Percentiles rank a stretch among this genome's conserved stretches.
Conservation (phyloP, 2,797 vertebrate species). For the Rhodeus uyekii region DNA sequence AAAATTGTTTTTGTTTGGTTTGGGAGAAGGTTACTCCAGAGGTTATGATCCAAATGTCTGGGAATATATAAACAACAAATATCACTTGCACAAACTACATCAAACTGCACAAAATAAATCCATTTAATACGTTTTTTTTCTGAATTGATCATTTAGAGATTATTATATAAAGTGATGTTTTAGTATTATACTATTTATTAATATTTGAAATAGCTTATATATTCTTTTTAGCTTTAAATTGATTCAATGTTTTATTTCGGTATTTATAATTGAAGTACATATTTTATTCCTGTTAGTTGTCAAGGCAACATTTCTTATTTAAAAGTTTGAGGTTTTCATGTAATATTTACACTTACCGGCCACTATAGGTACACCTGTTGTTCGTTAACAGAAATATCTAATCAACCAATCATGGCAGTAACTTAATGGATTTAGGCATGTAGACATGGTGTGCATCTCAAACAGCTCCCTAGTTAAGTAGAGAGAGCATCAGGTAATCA, state of each 20-base stretch:
- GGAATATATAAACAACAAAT: neutral
- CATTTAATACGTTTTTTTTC: neutral
- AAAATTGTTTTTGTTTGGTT: slow-evolving; percentile 4
- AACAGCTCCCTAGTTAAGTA: no score
- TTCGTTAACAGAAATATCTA: neutral
- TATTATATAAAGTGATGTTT: neutral
- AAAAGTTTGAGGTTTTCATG: neutral
- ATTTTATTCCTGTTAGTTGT: no score
- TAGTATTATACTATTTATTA: no score
- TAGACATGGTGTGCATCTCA: no score
- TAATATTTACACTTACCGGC: neutral
- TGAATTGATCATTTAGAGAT: neutral
- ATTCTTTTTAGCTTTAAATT: no score
- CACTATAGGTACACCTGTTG: neutral
- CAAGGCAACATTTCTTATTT: no score
- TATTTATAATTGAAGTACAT: no score
- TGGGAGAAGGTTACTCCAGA: neutral
- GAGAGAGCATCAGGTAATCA: no score
- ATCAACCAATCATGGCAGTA: neutral
- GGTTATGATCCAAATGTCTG: neutral
- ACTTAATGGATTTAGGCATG: neutral
- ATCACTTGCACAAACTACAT: no score
- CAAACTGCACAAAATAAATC: neutral
- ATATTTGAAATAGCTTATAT: no score
- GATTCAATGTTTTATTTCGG: no score